A percentile compares a stretch with the other conserved stretches of the same genome.
phyloP scores from a whole-genome alignment of 2,113 vertebrate genomes.

The Oreochromis aureus region DNA sequence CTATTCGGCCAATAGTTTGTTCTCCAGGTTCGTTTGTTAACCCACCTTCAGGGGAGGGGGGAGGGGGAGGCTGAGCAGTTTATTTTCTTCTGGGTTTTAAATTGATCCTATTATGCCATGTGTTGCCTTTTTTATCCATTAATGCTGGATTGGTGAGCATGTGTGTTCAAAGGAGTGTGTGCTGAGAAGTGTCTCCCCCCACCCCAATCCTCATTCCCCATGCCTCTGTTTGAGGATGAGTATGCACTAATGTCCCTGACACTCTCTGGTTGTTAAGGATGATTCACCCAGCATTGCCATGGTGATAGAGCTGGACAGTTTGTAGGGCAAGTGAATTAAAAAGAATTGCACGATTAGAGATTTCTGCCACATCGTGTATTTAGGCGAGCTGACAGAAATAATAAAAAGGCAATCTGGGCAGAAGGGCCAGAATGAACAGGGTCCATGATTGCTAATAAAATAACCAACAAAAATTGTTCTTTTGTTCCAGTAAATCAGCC shows the following conservation, averaged over 20 bases:
- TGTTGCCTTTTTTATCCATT: neutral
- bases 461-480: neutral
- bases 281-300: constrained; percentile 46
- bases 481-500: neutral
- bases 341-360: neutral
- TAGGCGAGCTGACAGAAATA: neutral
- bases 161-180: neutral
- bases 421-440: neutral
- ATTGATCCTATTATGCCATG: neutral
- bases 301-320: constrained; percentile 34
- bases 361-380: neutral
- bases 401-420: neutral
- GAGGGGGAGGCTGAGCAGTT: neutral
- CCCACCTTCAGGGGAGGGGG: neutral
- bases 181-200: neutral
- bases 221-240: neutral
- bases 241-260: neutral
- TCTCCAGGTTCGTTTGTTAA: constrained; percentile 59
- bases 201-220: neutral
- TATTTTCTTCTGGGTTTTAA: neutral
- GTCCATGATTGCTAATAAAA: neutral
- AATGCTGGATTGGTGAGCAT: neutral
- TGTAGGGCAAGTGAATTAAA: neutral
- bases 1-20: constrained; percentile 79
- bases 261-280: constrained; percentile 28